Conservation (phyloP, 1,140 invertebrate genomes). For the Drosophila tani region DNA sequence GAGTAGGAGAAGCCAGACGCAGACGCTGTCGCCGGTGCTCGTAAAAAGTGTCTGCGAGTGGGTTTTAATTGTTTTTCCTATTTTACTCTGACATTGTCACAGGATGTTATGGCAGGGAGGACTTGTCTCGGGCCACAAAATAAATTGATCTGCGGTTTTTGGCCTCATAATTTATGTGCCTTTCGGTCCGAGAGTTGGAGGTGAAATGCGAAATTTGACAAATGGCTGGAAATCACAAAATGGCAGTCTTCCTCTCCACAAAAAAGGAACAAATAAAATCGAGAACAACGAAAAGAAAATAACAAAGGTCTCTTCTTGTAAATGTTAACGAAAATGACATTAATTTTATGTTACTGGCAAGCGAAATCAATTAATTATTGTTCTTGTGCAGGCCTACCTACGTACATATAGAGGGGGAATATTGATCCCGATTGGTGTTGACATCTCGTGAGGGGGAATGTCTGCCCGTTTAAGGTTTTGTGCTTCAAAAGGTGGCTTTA, state of each 20-base stretch:
- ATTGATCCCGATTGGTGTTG: slow-evolving; percentile 60
- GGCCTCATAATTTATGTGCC: slow-evolving; percentile 73
- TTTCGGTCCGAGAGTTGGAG: neutral
- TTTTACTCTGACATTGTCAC: slow-evolving; percentile 28
- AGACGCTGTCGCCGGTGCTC: slow-evolving; percentile 36
- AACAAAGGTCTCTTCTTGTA: slow-evolving; percentile 36
- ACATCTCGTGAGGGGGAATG: slow-evolving; percentile 44
- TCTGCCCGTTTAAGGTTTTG: slow-evolving; percentile 3
- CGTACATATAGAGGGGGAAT: slow-evolving; percentile 20
- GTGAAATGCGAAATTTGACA: slow-evolving; percentile 63
- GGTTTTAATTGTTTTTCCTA: slow-evolving; percentile 77
- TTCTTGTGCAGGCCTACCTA: slow-evolving; percentile 7
- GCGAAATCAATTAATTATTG: slow-evolving; percentile 64
- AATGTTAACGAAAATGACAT: slow-evolving; percentile 64
- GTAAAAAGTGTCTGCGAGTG: slow-evolving; percentile 66
- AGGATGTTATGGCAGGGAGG: slow-evolving; percentile 28
- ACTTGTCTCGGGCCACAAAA: slow-evolving; percentile 69
- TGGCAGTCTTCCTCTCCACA: slow-evolving; percentile 14
- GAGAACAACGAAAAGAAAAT: slow-evolving; percentile 7
- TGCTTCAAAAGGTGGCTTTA: slow-evolving; percentile 13
- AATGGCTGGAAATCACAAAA: slow-evolving; percentile 66
- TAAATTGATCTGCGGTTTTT: slow-evolving; percentile 78
- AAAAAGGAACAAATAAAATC: neutral
- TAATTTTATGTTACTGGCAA: slow-evolving; percentile 65
- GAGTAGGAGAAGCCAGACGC: slow-evolving; percentile 26